Evolutionary conservation across 2,797 vertebrate genomes (phyloP).

Genomic region (Urocyon cinereoargenteus): DNA sequence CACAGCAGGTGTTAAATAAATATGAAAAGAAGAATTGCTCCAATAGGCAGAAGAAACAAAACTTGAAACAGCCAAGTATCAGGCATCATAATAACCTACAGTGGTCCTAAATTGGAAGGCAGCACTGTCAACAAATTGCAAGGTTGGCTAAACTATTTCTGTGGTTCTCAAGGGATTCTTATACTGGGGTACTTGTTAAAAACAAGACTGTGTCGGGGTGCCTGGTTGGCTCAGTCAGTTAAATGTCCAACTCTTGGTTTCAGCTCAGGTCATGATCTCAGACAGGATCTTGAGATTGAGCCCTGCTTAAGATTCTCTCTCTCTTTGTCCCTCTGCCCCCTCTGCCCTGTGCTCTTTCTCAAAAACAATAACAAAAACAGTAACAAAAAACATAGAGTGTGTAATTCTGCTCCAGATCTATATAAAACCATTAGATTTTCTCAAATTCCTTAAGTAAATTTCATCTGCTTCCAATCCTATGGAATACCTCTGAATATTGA

Average conservation of each 20-base stretch:
- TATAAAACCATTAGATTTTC: not conserved
- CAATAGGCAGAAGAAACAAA: conserved; percentile 21
- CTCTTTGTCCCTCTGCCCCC: not conserved
- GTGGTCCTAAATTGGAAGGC: not conserved
- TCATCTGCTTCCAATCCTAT: not conserved
- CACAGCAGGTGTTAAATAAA: conserved; percentile 38
- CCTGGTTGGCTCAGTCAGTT: not conserved
- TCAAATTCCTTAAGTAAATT: not conserved
- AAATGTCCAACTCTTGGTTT: not conserved
- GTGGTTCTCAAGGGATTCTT: not conserved
- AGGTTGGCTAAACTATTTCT: not conserved
- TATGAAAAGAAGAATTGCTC: conserved; percentile 34
- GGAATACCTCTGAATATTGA: conserved; percentile 19
- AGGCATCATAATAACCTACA: not conserved
- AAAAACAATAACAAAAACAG: too few species aligned
- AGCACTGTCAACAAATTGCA: not conserved
- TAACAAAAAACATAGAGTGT: not conserved
- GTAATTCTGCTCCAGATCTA: not conserved
- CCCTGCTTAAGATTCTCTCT: not conserved
- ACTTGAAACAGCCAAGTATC: not conserved
- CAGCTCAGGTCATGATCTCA: not conserved
- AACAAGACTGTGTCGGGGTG: not conserved
- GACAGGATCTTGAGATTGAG: not conserved
- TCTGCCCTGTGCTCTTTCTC: not conserved
- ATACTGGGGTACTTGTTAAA: not conserved